Evolutionary conservation across 2,113 vertebrate species (phyloP).

Genomic region (Phrynocephalus versicolor): DNA sequence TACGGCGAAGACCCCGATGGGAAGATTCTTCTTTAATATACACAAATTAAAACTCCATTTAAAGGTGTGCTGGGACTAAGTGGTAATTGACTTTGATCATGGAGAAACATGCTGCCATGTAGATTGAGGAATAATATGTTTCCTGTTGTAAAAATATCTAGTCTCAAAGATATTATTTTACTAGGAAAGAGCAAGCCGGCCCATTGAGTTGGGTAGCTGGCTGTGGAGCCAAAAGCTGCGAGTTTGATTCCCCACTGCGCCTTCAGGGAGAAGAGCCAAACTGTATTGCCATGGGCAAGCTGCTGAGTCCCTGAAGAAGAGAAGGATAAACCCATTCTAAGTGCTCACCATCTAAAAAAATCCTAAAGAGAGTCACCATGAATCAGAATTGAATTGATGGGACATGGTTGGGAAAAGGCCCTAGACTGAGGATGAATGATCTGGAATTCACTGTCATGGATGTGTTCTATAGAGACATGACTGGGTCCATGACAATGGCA

Average conservation of each 20-base stretch:
- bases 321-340: no score
- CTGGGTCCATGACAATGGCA: constrained; percentile 14
- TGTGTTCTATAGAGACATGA: background rate
- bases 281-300: background rate
- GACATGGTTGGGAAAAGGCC: no score
- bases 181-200: background rate
- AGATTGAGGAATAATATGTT: constrained; percentile 49
- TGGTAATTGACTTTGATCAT: constrained; percentile 72
- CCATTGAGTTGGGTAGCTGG: no score
- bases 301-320: background rate
- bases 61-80: constrained; percentile 60
- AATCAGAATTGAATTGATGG: background rate
- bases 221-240: no score
- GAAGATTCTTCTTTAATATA: constrained; percentile 62
- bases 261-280: no score
- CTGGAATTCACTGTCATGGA: constrained; percentile 1
- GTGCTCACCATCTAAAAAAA: no score
- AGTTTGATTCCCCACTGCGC: no score
- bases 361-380: background rate
- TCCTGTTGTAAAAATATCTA: constrained; percentile 43
- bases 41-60: constrained; percentile 76
- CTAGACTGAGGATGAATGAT: no score
- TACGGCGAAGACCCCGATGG: constrained; percentile 62
- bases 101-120: constrained; percentile 52
- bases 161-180: constrained; percentile 57